Evolutionary conservation across 92 coral and sea anemone species (phyloP).

Genomic region (Nematostella vectensis): DNA sequence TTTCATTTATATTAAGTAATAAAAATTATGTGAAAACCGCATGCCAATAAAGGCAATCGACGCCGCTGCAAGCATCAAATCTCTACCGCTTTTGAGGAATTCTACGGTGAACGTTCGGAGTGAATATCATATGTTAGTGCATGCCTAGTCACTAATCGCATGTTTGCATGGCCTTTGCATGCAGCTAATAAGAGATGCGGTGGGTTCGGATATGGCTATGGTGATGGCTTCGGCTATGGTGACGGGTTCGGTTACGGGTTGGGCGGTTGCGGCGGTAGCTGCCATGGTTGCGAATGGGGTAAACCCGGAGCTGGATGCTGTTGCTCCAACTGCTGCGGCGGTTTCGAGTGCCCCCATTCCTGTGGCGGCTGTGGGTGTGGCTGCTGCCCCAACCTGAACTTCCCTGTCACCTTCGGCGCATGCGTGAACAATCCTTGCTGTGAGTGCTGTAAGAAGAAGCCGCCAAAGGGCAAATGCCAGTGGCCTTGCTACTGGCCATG

Average conservation of each 20-base stretch:
- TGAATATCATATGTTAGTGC: too few relatives aligned
- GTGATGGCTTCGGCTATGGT: constrained; percentile 44
- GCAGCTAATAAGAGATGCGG: constrained; percentile 39
- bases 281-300: constrained; percentile 43
- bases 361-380: constrained; percentile 78
- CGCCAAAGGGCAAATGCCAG: constrained; percentile 85
- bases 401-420: constrained; percentile 70
- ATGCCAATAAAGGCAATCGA: too few relatives aligned
- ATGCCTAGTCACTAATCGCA: constrained; percentile 36
- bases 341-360: constrained; percentile 58
- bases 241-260: constrained; percentile 51
- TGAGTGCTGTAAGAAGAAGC: constrained; percentile 73
- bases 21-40: too few relatives aligned
- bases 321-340: constrained; percentile 79
- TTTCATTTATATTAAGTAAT: too few relatives aligned
- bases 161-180: constrained; percentile 41
- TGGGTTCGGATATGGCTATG: constrained; percentile 35
- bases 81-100: too few relatives aligned
- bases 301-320: constrained; percentile 57
- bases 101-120: too few relatives aligned
- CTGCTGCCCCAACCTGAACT: constrained; percentile 74
- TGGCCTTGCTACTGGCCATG: constrained; percentile 98
- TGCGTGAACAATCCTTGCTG: constrained; percentile 76
- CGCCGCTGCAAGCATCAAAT: too few relatives aligned
- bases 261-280: constrained; percentile 48